Evolutionary conservation across 1,140 invertebrate genomes (phyloP).

Genomic region (Neoseiulus cucumeris): DNA sequence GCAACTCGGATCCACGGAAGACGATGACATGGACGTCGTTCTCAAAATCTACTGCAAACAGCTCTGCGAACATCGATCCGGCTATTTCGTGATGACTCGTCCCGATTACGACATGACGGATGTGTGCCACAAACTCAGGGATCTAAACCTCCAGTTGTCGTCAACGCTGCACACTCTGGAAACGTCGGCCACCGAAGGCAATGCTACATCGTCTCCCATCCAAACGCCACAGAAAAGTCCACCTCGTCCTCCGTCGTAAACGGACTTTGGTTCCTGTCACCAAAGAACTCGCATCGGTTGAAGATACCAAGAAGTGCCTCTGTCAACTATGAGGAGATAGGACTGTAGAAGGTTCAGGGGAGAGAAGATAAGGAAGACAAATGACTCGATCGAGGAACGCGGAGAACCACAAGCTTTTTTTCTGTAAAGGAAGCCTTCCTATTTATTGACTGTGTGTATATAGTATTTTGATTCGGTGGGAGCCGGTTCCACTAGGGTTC

Average conservation of each 20-base stretch:
- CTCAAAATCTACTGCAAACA: conserved; percentile 48
- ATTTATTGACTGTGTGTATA: too few species aligned
- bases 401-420: too few species aligned
- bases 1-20: conserved; percentile 29
- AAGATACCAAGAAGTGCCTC: too few species aligned
- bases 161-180: conserved; percentile 34
- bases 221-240: not conserved
- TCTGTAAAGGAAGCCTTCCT: too few species aligned
- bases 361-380: too few species aligned
- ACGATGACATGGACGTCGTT: conserved; percentile 42
- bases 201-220: not conserved
- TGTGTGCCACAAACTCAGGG: conserved; percentile 41
- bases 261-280: too few species aligned
- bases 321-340: too few species aligned
- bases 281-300: too few species aligned
- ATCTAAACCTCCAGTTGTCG: conserved; percentile 42
- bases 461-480: too few species aligned
- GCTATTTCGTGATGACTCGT: conserved; percentile 40
- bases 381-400: too few species aligned
- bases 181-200: conserved; percentile 17
- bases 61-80: conserved; percentile 42
- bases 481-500: too few species aligned
- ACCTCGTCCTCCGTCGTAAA: not conserved
- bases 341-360: too few species aligned
- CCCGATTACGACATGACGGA: conserved; percentile 40